phyloP scores from a whole-genome alignment of 2,797 vertebrate species.

The Amazona ochrocephala region DNA sequence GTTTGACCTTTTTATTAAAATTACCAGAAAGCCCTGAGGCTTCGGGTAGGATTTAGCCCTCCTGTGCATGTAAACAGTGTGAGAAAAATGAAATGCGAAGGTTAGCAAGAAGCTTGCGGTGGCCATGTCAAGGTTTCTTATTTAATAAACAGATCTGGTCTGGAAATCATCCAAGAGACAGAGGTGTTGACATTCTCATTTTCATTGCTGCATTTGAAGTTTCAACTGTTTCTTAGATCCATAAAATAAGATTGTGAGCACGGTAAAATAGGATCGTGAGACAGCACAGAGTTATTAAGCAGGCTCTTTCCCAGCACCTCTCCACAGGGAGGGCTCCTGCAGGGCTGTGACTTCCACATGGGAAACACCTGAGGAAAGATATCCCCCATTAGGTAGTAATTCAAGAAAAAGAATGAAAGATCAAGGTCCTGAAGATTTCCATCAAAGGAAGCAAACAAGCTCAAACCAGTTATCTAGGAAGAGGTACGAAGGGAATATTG shows the following conservation, averaged over 20 bases:
- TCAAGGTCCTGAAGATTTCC: not conserved
- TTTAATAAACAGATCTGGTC: constrained; percentile 30
- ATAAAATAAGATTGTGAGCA: rapidly evolving
- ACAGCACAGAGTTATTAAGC: not conserved
- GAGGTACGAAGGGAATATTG: not conserved
- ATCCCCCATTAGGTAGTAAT: not conserved
- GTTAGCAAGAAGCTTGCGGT: constrained; percentile 9
- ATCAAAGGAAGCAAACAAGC: not conserved
- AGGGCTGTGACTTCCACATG: not conserved
- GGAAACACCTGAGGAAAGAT: not conserved
- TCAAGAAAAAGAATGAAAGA: not conserved
- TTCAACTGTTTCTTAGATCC: constrained; percentile 12
- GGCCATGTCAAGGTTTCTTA: not conserved
- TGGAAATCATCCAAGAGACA: constrained; percentile 22
- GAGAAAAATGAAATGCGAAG: constrained; percentile 29
- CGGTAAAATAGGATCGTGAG: not conserved
- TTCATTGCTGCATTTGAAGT: constrained; percentile 21
- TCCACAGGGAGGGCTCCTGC: rapidly evolving
- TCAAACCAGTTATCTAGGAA: not conserved
- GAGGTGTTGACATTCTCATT: constrained; percentile 34
- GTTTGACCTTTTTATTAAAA: constrained; percentile 34
- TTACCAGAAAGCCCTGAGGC: not conserved
- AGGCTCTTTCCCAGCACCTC: not conserved
- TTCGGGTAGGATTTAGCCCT: not conserved
- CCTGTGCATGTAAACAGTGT: not conserved